Evolutionary conservation across 2,888 invertebrate species (phyloP).

Genomic region (Leptinotarsa tumamoca): DNA sequence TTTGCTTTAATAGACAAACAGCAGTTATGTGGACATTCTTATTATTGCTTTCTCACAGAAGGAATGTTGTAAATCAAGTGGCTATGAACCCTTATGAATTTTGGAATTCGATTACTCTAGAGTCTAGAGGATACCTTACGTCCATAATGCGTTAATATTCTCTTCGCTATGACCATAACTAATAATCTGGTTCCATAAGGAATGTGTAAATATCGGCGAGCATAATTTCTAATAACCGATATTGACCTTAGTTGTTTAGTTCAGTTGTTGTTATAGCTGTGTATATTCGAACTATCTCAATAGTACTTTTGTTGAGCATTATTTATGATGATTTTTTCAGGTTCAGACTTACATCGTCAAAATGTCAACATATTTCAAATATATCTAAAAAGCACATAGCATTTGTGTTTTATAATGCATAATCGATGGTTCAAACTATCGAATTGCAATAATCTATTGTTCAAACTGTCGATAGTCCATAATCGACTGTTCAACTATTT

Average conservation of each 20-base stretch:
- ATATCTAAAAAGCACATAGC: too few relatives aligned
- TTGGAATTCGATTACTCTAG: constrained; percentile 28
- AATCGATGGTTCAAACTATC: too few relatives aligned
- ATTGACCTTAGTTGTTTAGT: not conserved
- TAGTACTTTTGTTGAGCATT: not conserved
- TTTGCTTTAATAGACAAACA: constrained; percentile 12
- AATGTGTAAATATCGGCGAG: not conserved
- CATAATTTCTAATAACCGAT: not conserved
- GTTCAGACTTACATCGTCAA: too few relatives aligned
- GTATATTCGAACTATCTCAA: constrained; percentile 5
- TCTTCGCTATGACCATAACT: constrained; percentile 7
- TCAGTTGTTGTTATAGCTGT: too few relatives aligned
- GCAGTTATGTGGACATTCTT: constrained; percentile 3
- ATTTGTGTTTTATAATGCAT: too few relatives aligned
- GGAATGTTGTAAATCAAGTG: constrained; percentile 39
- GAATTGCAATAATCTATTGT: too few relatives aligned
- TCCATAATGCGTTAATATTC: not conserved
- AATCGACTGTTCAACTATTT: too few relatives aligned
- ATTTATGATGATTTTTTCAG: too few relatives aligned
- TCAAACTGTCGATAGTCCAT: too few relatives aligned
- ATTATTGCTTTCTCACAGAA: constrained; percentile 37
- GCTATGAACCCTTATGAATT: constrained; percentile 40
- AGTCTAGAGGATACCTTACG: constrained; percentile 5
- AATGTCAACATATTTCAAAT: too few relatives aligned
- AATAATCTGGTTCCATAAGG: constrained; percentile 6